Percentiles rank a stretch among this genome's conserved stretches.
Evolutionary conservation across 1,140 invertebrate genomes (phyloP).

Genomic region (Heliconius hermathena): DNA sequence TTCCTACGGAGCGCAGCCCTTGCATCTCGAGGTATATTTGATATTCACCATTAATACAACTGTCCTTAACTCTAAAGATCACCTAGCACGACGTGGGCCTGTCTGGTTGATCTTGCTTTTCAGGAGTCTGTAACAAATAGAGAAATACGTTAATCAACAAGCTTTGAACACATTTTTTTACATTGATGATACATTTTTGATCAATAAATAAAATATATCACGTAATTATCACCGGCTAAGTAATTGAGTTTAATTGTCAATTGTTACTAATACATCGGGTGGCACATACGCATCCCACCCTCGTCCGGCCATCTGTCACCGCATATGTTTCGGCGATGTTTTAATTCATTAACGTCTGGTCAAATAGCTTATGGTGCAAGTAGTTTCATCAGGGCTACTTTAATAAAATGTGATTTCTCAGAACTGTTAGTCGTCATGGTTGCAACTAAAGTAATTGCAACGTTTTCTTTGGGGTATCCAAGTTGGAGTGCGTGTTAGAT

Average conservation of each 20-base stretch:
- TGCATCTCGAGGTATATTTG: slow-evolving; percentile 62
- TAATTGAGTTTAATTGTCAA: slow-evolving; percentile 47
- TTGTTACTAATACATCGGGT: slow-evolving; percentile 66
- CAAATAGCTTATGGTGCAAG: slow-evolving; percentile 51
- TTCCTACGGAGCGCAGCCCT: slow-evolving; percentile 39
- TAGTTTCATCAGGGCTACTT: neutral
- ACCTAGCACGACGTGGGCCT: slow-evolving; percentile 73
- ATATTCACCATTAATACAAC: slow-evolving; percentile 71
- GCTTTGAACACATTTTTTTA: too few relatives aligned
- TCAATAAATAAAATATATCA: neutral
- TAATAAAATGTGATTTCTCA: too few relatives aligned
- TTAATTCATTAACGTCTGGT: slow-evolving; percentile 76
- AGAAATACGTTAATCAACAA: slow-evolving; percentile 46
- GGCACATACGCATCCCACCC: slow-evolving; percentile 69
- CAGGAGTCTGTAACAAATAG: slow-evolving; percentile 79
- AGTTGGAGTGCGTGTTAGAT: slow-evolving; percentile 65
- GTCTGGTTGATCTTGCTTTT: slow-evolving; percentile 78
- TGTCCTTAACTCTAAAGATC: slow-evolving; percentile 61
- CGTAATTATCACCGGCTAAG: slow-evolving; percentile 24
- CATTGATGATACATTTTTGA: too few relatives aligned
- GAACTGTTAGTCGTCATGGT: too few relatives aligned
- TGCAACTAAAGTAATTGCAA: slow-evolving; percentile 37
- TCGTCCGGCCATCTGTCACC: slow-evolving; percentile 78
- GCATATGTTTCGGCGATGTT: slow-evolving; percentile 72
- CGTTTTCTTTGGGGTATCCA: slow-evolving; percentile 55